Evolutionary conservation across 2,888 invertebrate species (phyloP).

Genomic region (Podotricha telesiphe): DNA sequence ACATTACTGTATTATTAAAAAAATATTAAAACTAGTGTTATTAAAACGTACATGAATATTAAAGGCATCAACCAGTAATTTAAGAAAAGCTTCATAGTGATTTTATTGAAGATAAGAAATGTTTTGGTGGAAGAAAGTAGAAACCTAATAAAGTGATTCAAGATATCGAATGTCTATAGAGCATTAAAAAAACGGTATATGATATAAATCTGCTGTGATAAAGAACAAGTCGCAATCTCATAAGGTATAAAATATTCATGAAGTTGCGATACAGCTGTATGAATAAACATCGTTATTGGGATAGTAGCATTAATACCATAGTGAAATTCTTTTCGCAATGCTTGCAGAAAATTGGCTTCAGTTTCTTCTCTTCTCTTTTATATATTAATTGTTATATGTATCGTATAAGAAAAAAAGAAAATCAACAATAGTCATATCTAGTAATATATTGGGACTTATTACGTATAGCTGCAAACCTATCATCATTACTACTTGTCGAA

Average conservation of each 20-base stretch:
- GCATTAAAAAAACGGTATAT: slow-evolving; percentile 39
- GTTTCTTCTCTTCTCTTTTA: no score
- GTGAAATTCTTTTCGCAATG: slow-evolving; percentile 8
- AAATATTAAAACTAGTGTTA: no score
- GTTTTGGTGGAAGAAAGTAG: not conserved
- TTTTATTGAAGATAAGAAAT: not conserved
- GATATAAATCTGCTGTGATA: slow-evolving; percentile 35
- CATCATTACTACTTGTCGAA: no score
- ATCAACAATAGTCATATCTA: no score
- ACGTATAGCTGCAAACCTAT: no score
- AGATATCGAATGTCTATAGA: not conserved
- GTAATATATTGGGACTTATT: no score
- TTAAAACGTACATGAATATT: no score
- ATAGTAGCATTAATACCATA: slow-evolving; percentile 7
- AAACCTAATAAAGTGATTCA: not conserved
- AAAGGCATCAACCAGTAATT: no score
- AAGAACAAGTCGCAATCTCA: slow-evolving; percentile 36
- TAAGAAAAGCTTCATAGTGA: no score
- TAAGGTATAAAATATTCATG: slow-evolving; percentile 41
- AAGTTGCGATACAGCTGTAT: slow-evolving; percentile 31
- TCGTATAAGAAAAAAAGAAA: no score
- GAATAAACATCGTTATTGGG: slow-evolving; percentile 37
- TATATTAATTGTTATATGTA: no score
- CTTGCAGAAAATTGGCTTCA: not conserved
- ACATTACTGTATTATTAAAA: no score